Evolutionary conservation across 2,797 vertebrate species (phyloP), one percentile per base, ranked within the genome.

Genomic region (Sus cebifrons): DNA sequence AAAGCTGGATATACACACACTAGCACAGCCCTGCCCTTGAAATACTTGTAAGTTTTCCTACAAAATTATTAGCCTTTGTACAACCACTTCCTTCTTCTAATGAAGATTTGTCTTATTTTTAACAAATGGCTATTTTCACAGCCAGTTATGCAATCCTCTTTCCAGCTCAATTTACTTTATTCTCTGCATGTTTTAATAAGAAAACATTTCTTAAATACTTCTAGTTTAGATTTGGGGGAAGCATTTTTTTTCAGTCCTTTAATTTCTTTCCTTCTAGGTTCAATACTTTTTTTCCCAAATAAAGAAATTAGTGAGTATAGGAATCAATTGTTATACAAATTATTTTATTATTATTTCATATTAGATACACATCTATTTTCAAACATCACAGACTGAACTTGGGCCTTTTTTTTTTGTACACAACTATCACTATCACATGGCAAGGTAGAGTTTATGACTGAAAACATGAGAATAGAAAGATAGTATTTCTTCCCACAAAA

Each of bases 141-240:
- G 27, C 12, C 78, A 95, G 44, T 40, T 62, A 81, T 27, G 78
- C 9, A 62, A 15, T 90, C 18, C 5, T 87, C 36, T 75, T 74
- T 83, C 60, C 65, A 89, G 68, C 21, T 89, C 78, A 73, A 73
- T 40, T 60, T 82, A 56, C 68, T 89, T 92, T 54, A 89, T 85
- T 70, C 81, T 74, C 54, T 94, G 23, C 71, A 95, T 79, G 88
- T 95, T 56, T 97, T 78, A 65, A 65, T 74, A 91, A 81, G 18
- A 94, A 87, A 93, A 27, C 11, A 40, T 82, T 87, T 84, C 36
- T 83, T 97, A 89, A 75, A 62, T 56, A 67, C 23, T 21, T 79
- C 36, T 77, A 91, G 15, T 84, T 86, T 83, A n/a, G 56, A 68
- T 40, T 88, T 67, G 20, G 70, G 36, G 52, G 25, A 29, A 67